Evolutionary conservation across 2,797 vertebrate genomes (phyloP).

Genomic region (Sebastes elongatus): DNA sequence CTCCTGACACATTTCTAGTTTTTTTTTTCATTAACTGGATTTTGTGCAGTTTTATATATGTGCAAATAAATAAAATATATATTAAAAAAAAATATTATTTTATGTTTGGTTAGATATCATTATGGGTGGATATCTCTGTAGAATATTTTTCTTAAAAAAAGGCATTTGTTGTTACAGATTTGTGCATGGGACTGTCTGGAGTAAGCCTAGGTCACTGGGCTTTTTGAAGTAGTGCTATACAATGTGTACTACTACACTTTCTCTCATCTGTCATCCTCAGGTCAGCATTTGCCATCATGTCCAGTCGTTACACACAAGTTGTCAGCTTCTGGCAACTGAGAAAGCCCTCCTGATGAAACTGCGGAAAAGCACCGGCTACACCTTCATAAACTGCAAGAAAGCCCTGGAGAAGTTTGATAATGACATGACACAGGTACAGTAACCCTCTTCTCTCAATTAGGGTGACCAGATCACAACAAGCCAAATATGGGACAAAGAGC

Average conservation of each 20-base stretch:
- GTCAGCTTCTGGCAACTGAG: conserved; percentile 74
- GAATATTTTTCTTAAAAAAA: neutral
- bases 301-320: conserved; percentile 73
- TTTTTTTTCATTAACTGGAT: no score
- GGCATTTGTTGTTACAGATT: fast-evolving
- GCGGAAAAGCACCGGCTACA: conserved; percentile 89
- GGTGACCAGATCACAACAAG: no score
- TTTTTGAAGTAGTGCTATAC: neutral
- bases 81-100: no score
- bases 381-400: conserved; percentile 92
- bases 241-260: neutral
- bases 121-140: no score
- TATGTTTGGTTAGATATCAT: neutral
- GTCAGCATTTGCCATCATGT: conserved; percentile 51
- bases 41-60: no score
- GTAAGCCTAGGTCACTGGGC: neutral
- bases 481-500: no score
- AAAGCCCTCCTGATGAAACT: conserved; percentile 89
- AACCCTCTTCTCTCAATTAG: neutral
- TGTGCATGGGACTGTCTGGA: neutral
- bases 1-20: no score
- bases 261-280: conserved; percentile 38
- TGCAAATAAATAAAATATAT: no score
- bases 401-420: conserved; percentile 88
- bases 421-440: conserved; percentile 84